Evolutionary conservation across 2,797 vertebrate genomes (phyloP).

Genomic region (Coccyzus lansbergi): DNA sequence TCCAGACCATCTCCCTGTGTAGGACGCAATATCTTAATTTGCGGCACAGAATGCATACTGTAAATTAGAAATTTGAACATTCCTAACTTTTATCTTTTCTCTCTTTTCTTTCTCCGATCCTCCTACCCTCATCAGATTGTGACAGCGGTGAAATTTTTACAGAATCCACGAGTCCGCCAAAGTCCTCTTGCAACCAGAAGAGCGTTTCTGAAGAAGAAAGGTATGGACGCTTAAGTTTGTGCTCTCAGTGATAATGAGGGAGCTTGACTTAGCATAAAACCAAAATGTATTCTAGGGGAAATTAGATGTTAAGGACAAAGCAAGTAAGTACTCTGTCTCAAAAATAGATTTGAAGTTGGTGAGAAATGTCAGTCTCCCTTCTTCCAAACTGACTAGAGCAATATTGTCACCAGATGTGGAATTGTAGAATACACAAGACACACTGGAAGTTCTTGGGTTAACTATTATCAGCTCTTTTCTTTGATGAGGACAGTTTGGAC

Average conservation of each 20-base stretch:
- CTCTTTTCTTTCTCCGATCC: conserved; percentile 32
- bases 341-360: background rate
- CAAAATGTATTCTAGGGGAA: background rate
- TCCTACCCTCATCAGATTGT: conserved; percentile 82
- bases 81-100: conserved; percentile 38
- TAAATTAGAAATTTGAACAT: background rate
- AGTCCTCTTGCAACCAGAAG: conserved; percentile 90
- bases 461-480: background rate
- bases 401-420: conserved; percentile 24
- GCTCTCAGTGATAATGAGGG: background rate
- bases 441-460: background rate
- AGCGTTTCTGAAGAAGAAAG: conserved; percentile 97
- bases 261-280: background rate
- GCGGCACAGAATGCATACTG: background rate
- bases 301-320: background rate
- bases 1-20: background rate
- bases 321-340: background rate
- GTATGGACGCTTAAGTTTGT: conserved; percentile 73
- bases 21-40: background rate
- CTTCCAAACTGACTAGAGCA: background rate
- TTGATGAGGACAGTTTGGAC: background rate
- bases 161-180: conserved; percentile 93
- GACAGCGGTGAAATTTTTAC: conserved; percentile 96
- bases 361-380: background rate
- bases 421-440: background rate